Conservation (phyloP, 1,140 invertebrate genomes). For the Brachionus manjavacas region DNA sequence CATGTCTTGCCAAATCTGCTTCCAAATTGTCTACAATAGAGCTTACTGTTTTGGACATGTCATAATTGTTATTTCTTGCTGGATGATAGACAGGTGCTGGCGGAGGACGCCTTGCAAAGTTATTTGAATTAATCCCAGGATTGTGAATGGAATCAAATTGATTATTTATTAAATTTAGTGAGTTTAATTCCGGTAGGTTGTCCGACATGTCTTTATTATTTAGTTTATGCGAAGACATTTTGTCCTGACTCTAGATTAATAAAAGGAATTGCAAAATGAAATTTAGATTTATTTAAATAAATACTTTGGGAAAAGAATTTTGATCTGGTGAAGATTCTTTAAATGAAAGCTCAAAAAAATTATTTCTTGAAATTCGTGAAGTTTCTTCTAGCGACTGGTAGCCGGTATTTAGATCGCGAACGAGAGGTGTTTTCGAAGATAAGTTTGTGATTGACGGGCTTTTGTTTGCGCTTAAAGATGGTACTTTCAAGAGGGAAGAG, state of each 20-base stretch:
- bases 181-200: not conserved
- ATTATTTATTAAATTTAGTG: not conserved
- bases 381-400: not conserved
- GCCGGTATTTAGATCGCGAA: not conserved
- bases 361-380: not conserved
- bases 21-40: slow-evolving; percentile 31
- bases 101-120: not conserved
- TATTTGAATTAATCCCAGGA: not conserved
- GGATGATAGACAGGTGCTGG: slow-evolving; percentile 2
- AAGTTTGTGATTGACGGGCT: not conserved
- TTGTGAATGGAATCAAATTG: not conserved
- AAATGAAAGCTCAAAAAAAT: not conserved
- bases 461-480: not conserved
- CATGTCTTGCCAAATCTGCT: slow-evolving; percentile 28
- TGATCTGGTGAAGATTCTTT: not conserved
- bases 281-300: too few relatives aligned
- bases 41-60: not conserved
- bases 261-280: too few relatives aligned
- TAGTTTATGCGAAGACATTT: not conserved
- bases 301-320: not conserved
- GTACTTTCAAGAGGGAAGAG: not conserved
- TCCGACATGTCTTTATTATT: not conserved
- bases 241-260: not conserved
- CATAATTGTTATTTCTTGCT: not conserved
- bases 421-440: not conserved